Conservation (phyloP, 2,113 vertebrate species). For the Thermophis baileyi region DNA sequence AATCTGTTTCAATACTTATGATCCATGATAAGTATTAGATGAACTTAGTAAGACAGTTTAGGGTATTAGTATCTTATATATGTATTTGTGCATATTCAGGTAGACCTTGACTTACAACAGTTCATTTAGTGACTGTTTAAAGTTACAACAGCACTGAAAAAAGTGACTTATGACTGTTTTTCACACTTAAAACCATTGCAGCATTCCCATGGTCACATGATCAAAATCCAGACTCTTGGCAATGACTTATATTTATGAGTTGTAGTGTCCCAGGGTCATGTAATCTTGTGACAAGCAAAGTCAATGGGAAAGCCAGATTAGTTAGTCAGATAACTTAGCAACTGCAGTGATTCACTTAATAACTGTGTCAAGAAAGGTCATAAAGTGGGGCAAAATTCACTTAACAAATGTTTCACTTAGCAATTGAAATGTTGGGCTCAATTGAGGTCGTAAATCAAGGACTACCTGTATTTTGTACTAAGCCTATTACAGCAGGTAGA, state of each 20-base stretch:
- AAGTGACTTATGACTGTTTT: background rate
- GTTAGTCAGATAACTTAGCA: background rate
- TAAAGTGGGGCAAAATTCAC: background rate
- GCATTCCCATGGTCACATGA: background rate
- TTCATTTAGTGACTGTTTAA: background rate
- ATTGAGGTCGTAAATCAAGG: background rate
- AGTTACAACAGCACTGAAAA: background rate
- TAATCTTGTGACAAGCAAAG: background rate
- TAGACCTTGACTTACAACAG: background rate
- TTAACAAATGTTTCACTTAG: background rate
- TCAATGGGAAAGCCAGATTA: background rate
- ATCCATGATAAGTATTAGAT: background rate
- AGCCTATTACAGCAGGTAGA: background rate
- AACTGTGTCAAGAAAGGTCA: background rate
- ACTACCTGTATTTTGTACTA: background rate
- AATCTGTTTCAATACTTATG: background rate
- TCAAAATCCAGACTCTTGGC: background rate
- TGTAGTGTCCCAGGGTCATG: background rate
- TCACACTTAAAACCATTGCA: background rate
- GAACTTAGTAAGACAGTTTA: background rate
- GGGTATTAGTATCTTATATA: background rate
- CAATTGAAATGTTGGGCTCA: background rate
- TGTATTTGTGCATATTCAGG: background rate
- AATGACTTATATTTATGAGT: background rate
- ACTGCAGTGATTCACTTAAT: background rate